Conservation (phyloP, 2,888 invertebrate species). For the Drosophila borborema region DNA sequence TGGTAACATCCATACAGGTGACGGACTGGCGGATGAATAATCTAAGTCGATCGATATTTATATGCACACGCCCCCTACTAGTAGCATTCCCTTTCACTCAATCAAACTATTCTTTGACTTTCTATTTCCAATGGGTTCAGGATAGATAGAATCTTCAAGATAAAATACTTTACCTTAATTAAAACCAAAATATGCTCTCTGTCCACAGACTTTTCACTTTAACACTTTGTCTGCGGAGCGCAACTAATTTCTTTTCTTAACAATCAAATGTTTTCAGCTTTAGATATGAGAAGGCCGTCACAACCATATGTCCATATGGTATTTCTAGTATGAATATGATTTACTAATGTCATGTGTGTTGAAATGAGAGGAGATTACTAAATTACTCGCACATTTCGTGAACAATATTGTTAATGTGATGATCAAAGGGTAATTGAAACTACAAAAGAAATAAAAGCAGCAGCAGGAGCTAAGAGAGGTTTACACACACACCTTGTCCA, state of each 20-base stretch:
- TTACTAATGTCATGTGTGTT: neutral
- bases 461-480: neutral
- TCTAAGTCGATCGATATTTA: too few species aligned
- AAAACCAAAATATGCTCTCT: too few species aligned
- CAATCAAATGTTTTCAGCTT: too few species aligned
- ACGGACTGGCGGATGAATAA: too few species aligned
- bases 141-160: too few species aligned
- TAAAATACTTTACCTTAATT: too few species aligned
- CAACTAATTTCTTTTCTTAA: neutral
- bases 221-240: neutral
- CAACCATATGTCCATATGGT: neutral
- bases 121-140: too few species aligned
- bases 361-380: neutral
- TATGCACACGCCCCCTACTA: too few species aligned
- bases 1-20: too few species aligned
- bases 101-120: too few species aligned
- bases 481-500: slow-evolving; percentile 32
- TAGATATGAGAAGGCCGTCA: neutral
- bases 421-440: neutral
- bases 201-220: too few species aligned
- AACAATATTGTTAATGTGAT: neutral
- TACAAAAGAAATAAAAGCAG: neutral
- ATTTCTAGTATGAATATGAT: neutral
- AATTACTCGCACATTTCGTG: neutral
- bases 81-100: too few species aligned